Percentiles rank a stretch among this genome's conserved stretches.
Conservation (phyloP, 2,113 vertebrate species). For the Stercorarius parasiticus region DNA sequence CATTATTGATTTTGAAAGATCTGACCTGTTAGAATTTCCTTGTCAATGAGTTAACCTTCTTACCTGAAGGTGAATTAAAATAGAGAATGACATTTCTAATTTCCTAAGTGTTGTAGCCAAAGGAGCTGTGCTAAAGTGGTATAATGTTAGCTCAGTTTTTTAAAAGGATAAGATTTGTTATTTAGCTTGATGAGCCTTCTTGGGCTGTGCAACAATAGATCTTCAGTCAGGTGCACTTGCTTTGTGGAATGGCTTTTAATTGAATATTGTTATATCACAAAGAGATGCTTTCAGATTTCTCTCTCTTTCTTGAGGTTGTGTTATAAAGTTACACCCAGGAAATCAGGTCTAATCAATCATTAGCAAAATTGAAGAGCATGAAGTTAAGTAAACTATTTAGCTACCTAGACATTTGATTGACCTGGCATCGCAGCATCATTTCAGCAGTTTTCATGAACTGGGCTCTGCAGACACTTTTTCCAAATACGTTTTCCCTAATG, state of each 20-base stretch:
- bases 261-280: background rate
- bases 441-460: background rate
- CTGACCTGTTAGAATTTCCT: constrained; percentile 55
- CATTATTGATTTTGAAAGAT: constrained; percentile 70
- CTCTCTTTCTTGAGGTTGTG: background rate
- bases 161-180: constrained; percentile 10
- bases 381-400: background rate
- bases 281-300: background rate
- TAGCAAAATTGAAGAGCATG: constrained; percentile 4
- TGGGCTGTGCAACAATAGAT: background rate
- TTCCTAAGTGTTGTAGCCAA: constrained; percentile 47
- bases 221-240: background rate
- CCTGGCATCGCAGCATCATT: background rate
- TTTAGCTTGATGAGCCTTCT: constrained; percentile 10
- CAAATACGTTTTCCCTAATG: background rate
- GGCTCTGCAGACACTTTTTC: background rate
- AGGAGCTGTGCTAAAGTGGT: background rate
- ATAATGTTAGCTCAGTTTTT: constrained; percentile 30
- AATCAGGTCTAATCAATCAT: background rate
- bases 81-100: constrained; percentile 65
- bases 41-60: constrained; percentile 65
- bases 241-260: background rate
- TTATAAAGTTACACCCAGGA: background rate
- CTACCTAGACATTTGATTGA: background rate
- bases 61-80: constrained; percentile 67